These are phyloP conservation scores for Altica lythri DNA, from an alignment of 2,888 invertebrate genomes.

Conservation along the genomic window DNA sequence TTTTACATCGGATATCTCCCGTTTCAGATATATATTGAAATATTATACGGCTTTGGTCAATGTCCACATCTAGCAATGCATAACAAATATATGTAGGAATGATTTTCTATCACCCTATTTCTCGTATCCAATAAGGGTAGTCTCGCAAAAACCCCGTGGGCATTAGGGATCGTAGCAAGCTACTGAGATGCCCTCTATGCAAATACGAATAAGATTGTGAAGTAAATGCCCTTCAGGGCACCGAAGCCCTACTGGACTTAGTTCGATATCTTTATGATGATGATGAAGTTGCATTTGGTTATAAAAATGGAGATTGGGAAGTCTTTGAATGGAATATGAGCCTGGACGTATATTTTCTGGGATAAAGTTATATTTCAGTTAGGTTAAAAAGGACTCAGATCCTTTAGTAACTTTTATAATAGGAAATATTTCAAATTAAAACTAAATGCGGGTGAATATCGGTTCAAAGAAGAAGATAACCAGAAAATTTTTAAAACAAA, in stretches of 20 bases:
- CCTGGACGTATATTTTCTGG: constrained; percentile 15
- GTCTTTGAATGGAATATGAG: constrained; percentile 25
- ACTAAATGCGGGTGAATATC: too few relatives aligned
- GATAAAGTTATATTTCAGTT: constrained; percentile 23
- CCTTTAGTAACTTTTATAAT: constrained; percentile 2
- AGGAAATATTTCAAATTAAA: too few relatives aligned
- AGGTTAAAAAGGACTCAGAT: neutral
- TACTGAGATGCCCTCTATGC: constrained; percentile 46
- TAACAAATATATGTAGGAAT: constrained; percentile 55
- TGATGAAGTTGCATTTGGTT: constrained; percentile 44
- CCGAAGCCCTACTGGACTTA: constrained; percentile 34
- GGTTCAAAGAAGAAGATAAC: too few relatives aligned
- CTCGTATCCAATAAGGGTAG: constrained; percentile 47
- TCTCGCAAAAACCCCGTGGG: constrained; percentile 42
- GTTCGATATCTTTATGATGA: constrained; percentile 48
- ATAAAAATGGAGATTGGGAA: constrained; percentile 40
- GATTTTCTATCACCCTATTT: constrained; percentile 54
- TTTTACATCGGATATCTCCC: constrained; percentile 36
- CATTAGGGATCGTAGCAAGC: constrained; percentile 45
- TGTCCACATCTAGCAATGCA: constrained; percentile 57
- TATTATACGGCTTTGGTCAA: constrained; percentile 54
- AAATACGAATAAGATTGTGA: constrained; percentile 50
- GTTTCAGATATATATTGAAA: constrained; percentile 54
- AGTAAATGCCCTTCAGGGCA: constrained; percentile 37
- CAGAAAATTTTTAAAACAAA: too few relatives aligned